Percentiles rank a stretch among this genome's conserved stretches.
Evolutionary conservation across 2,797 vertebrate genomes (phyloP).

Genomic region (Myioborus miniatus): DNA sequence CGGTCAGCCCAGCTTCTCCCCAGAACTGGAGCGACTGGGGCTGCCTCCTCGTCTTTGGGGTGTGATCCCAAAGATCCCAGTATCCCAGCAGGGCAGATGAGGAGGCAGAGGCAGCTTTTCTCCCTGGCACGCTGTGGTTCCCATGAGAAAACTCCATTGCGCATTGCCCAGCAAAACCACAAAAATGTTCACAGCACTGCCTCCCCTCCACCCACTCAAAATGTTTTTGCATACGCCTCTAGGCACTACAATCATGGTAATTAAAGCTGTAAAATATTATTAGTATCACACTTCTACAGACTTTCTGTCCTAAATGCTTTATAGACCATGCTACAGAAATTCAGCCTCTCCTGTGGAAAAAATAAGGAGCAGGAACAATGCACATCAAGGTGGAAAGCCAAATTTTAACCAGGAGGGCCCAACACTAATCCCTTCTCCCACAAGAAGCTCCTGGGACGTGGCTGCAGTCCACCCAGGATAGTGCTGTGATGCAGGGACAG

Average conservation of each 20-base stretch:
- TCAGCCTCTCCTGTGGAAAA: background rate
- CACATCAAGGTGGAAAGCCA: background rate
- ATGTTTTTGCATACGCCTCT: slow-evolving; percentile 46
- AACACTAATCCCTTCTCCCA: background rate
- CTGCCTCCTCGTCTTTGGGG: background rate
- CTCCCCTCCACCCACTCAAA: slow-evolving; percentile 58
- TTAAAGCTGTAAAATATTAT: slow-evolving; percentile 65
- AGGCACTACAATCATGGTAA: slow-evolving; percentile 56
- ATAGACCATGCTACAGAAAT: background rate
- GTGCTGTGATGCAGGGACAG: background rate
- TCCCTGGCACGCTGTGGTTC: slow-evolving; percentile 31
- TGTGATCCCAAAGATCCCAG: background rate
- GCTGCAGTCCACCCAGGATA: background rate
- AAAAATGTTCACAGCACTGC: slow-evolving; percentile 56
- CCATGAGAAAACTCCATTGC: slow-evolving; percentile 66
- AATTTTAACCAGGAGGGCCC: background rate
- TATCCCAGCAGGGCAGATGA: background rate
- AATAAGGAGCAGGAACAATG: background rate
- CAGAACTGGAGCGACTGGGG: background rate
- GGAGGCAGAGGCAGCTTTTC: slow-evolving; percentile 17
- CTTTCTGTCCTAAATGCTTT: background rate
- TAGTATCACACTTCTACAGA: background rate
- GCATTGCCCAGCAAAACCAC: slow-evolving; percentile 60
- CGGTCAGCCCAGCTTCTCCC: background rate
- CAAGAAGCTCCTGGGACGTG: background rate